Percentiles rank a stretch among this genome's conserved stretches.
Evolutionary conservation across 1,140 invertebrate genomes (phyloP).

Genomic region (Lepidurus arcticus): DNA sequence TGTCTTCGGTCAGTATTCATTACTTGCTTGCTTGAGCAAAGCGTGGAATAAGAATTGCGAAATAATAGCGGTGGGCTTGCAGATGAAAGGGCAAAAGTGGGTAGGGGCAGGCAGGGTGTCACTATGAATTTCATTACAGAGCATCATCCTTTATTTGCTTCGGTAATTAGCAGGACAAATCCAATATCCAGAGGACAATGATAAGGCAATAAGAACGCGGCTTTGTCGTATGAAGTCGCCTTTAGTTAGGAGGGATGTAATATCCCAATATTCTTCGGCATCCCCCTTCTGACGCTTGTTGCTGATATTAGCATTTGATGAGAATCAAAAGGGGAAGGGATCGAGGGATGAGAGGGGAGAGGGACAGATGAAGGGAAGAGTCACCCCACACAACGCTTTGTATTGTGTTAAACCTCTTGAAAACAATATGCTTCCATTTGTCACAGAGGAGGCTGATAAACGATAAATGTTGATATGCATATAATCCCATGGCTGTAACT

Average conservation of each 20-base stretch:
- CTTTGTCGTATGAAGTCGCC: not conserved
- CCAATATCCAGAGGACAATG: slow-evolving; percentile 8
- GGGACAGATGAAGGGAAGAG: not conserved
- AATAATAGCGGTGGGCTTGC: not conserved
- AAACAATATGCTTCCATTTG: slow-evolving; percentile 22
- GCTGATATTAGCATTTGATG: slow-evolving; percentile 22
- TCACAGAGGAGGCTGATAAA: slow-evolving; percentile 19
- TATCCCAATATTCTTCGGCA: not conserved
- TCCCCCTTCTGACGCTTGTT: not conserved
- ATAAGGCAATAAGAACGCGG: slow-evolving; percentile 12
- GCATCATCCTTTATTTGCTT: slow-evolving; percentile 16
- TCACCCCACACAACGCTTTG: slow-evolving; percentile 9
- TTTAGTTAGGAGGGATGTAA: not conserved
- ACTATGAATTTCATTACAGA: slow-evolving; percentile 22
- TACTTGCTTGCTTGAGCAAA: not conserved
- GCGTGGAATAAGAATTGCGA: not conserved
- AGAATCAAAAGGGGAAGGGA: not conserved
- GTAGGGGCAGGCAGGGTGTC: not conserved
- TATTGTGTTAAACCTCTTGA: slow-evolving; percentile 12
- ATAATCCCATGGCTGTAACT: slow-evolving; percentile 9
- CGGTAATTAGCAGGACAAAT: slow-evolving; percentile 19
- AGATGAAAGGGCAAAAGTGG: not conserved
- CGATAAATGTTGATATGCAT: not conserved
- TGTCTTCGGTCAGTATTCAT: not conserved
- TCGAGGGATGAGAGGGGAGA: not conserved